Evolutionary conservation across 2,888 invertebrate genomes (phyloP).

Genomic region (Acleris laterana): DNA sequence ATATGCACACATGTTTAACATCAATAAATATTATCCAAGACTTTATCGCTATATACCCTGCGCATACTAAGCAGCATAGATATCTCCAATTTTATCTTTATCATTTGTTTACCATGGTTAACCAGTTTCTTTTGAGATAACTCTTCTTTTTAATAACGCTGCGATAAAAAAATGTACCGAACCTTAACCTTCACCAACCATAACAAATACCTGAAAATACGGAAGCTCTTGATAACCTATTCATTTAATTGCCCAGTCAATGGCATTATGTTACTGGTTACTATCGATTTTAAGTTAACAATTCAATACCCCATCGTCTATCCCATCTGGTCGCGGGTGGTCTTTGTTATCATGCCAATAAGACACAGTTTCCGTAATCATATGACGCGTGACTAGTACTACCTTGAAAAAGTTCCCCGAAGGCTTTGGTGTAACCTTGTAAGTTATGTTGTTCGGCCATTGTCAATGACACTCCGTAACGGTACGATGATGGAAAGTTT

Average conservation of each 20-base stretch:
- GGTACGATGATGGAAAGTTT: slow-evolving; percentile 3
- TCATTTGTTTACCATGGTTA: slow-evolving; percentile 16
- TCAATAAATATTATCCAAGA: too few species aligned
- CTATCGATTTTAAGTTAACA: slow-evolving; percentile 45
- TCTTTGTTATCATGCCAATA: slow-evolving; percentile 43
- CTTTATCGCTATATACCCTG: slow-evolving; percentile 2
- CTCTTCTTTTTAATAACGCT: slow-evolving; percentile 3
- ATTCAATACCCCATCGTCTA: slow-evolving; percentile 36
- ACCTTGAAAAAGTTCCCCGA: slow-evolving; percentile 54
- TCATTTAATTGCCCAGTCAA: slow-evolving; percentile 12
- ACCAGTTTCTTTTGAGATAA: slow-evolving; percentile 12
- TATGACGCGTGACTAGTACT: slow-evolving; percentile 32
- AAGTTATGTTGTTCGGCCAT: slow-evolving; percentile 50
- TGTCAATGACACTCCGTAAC: slow-evolving; percentile 54
- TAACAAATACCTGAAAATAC: neutral
- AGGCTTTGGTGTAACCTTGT: slow-evolving; percentile 59
- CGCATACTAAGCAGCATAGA: slow-evolving; percentile 10
- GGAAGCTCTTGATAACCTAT: slow-evolving; percentile 19
- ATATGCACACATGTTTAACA: too few species aligned
- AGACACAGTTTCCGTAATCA: slow-evolving; percentile 43
- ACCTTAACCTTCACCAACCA: neutral
- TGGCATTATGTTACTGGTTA: slow-evolving; percentile 18
- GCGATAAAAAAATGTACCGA: neutral
- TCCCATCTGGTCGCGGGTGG: slow-evolving; percentile 32
- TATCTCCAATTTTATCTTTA: slow-evolving; percentile 23